Conservation (phyloP, 2,113 vertebrate species). For the Numida meleagris region DNA sequence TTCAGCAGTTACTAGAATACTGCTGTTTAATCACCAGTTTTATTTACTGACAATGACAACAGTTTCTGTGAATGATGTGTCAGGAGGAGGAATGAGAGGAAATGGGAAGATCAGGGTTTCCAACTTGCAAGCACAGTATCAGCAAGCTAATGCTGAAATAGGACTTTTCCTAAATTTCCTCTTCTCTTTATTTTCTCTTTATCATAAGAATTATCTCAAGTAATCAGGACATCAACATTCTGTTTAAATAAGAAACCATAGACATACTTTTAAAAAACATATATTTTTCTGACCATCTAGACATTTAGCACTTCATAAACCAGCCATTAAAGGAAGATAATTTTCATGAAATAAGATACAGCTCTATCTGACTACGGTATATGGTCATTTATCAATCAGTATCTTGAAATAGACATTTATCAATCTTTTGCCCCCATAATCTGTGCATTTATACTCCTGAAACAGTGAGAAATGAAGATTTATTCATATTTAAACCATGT, state of each 20-base stretch:
- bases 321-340: not conserved
- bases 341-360: not conserved
- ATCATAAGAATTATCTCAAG: not conserved
- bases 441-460: not conserved
- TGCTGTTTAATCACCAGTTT: slow-evolving; percentile 13
- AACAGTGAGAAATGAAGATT: not conserved
- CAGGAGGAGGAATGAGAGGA: not conserved
- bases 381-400: not conserved
- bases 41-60: slow-evolving; percentile 5
- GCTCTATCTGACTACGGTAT: not conserved
- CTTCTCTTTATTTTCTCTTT: not conserved
- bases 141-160: not conserved
- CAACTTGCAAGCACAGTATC: not conserved
- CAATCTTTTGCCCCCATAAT: not conserved
- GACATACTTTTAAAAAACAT: not conserved
- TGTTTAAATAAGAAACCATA: not conserved
- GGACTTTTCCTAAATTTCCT: not conserved
- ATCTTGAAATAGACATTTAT: not conserved
- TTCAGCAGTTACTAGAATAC: not conserved
- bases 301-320: not conserved
- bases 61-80: not conserved
- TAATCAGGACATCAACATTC: not conserved
- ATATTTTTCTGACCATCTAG: not conserved
- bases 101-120: not conserved
- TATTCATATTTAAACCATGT: not conserved